Evolutionary conservation across 2,888 invertebrate genomes (phyloP).

Genomic region (Apamea epomidion): DNA sequence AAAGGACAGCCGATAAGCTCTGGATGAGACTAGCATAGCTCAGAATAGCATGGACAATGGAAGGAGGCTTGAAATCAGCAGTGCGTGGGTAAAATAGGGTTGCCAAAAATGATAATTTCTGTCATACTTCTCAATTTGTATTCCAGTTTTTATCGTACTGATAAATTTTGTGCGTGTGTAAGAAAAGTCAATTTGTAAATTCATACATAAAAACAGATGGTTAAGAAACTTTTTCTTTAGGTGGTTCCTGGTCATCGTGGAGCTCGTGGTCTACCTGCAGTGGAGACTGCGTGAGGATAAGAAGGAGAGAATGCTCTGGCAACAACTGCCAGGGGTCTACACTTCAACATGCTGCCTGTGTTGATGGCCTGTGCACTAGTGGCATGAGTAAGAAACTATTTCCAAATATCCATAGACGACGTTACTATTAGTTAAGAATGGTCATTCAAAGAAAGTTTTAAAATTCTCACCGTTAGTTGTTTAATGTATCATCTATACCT

Average conservation of each 20-base stretch:
- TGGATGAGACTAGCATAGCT: too few species aligned
- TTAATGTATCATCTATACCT: not conserved
- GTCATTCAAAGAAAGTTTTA: not conserved
- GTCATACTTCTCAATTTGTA: not conserved
- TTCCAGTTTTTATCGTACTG: not conserved
- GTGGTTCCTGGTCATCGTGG: conserved; percentile 84
- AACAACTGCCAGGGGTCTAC: conserved; percentile 80
- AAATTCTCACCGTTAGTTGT: not conserved
- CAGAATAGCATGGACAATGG: too few species aligned
- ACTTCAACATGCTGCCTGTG: conserved; percentile 84
- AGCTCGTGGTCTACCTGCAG: conserved; percentile 83
- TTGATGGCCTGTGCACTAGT: conserved; percentile 81
- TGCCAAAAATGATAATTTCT: not conserved
- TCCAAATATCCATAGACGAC: not conserved
- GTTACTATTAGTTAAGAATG: not conserved
- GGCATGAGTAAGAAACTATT: conserved; percentile 77
- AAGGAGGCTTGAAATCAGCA: too few species aligned
- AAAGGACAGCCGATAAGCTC: too few species aligned
- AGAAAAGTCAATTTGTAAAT: not conserved
- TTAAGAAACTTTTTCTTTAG: conserved; percentile 45
- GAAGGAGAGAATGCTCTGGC: conserved; percentile 80
- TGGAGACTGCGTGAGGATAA: conserved; percentile 82
- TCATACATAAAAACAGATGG: not conserved
- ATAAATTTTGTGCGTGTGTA: not conserved
- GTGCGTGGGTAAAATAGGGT: not conserved